These are phyloP conservation scores for Bradynema listronoti DNA, from an alignment of 1,140 invertebrate species.

Conservation along the genomic window DNA sequence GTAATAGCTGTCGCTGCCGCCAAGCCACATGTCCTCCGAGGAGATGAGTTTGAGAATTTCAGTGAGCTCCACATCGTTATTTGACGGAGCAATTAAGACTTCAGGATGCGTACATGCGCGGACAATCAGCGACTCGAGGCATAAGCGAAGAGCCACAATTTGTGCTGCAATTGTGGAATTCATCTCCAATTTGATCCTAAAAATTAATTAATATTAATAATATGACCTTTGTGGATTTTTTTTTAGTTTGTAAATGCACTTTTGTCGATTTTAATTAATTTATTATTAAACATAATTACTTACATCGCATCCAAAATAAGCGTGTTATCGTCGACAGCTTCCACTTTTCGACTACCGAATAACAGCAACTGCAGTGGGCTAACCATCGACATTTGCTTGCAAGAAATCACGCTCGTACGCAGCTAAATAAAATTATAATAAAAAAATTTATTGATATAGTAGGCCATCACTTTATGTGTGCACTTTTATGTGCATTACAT, in stretches of 20 bases:
- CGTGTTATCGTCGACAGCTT: constrained; percentile 62
- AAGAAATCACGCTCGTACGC: constrained; percentile 85
- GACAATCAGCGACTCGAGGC: constrained; percentile 76
- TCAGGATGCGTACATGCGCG: constrained; percentile 71
- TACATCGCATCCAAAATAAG: constrained; percentile 77
- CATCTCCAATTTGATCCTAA: constrained; percentile 79
- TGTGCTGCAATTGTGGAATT: constrained; percentile 70
- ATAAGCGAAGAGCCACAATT: constrained; percentile 76
- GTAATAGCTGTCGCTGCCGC: no score
- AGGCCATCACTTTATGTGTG: no score
- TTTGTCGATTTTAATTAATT: not conserved
- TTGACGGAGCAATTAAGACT: no score
- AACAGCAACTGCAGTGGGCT: constrained; percentile 83
- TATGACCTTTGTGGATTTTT: not conserved
- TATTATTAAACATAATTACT: constrained; percentile 17
- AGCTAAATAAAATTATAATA: constrained; percentile 63
- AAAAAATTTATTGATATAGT: constrained; percentile 10
- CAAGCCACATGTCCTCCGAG: no score
- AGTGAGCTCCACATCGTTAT: no score
- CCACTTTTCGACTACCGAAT: constrained; percentile 81
- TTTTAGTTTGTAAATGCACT: not conserved
- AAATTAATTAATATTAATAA: constrained; percentile 7
- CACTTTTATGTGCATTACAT: no score
- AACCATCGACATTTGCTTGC: constrained; percentile 94
- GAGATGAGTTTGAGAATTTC: no score